phyloP scores from a whole-genome alignment of 2,113 vertebrate genomes.

The Empidonax traillii region DNA sequence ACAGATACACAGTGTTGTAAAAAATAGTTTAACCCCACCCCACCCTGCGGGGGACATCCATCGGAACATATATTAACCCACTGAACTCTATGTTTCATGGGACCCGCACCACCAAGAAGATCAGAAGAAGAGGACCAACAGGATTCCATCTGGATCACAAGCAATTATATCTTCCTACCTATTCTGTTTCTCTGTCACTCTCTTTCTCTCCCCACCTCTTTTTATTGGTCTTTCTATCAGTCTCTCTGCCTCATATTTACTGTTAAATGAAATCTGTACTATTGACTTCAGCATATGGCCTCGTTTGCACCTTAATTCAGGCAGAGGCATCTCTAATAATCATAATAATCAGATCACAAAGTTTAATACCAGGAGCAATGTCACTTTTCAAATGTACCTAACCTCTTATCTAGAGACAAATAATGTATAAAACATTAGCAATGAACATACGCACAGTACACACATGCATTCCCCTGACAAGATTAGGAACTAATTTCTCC shows the following conservation, averaged over 20 bases:
- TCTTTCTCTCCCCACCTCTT: too few relatives aligned
- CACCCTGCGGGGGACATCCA: too few relatives aligned
- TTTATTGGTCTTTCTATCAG: background rate
- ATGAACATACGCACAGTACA: background rate
- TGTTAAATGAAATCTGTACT: background rate
- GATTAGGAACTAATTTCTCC: slow-evolving; percentile 33
- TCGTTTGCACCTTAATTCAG: background rate
- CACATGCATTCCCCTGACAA: background rate
- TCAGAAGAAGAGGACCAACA: too few relatives aligned
- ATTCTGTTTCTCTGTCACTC: too few relatives aligned
- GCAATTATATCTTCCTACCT: too few relatives aligned
- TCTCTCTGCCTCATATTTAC: background rate
- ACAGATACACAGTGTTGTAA: background rate
- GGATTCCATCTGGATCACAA: too few relatives aligned
- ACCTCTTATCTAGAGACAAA: background rate
- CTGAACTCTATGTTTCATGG: too few relatives aligned
- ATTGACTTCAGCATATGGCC: background rate
- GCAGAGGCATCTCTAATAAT: background rate
- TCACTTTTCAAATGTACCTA: background rate
- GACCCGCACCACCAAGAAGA: too few relatives aligned
- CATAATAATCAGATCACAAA: background rate
- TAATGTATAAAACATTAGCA: background rate
- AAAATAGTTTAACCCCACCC: background rate
- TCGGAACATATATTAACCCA: too few relatives aligned
- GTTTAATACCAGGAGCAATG: background rate